Conservation (phyloP, 2,797 vertebrate species). For the Acrossocheilus fasciatus region DNA sequence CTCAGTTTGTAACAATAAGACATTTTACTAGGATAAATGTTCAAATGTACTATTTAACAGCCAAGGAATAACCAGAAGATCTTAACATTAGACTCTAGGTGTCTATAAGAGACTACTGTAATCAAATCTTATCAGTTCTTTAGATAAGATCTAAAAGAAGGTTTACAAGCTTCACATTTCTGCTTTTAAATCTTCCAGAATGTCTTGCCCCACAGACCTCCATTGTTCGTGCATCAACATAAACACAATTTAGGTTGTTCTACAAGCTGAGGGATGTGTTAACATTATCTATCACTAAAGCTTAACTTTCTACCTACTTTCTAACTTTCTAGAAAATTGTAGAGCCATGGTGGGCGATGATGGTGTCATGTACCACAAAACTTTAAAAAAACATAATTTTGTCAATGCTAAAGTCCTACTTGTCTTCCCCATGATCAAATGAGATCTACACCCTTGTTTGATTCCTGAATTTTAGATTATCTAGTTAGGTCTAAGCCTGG, state of each 20-base stretch:
- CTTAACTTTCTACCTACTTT: neutral
- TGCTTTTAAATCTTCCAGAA: neutral
- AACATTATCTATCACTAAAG: neutral
- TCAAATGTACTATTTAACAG: neutral
- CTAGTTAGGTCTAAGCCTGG: neutral
- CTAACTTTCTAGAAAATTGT: neutral
- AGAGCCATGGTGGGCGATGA: neutral
- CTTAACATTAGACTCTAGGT: neutral
- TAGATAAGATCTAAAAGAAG: too few species aligned
- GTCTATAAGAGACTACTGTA: neutral
- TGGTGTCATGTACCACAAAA: neutral
- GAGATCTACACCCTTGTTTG: neutral
- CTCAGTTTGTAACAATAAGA: neutral
- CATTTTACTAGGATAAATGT: neutral
- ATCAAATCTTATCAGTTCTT: neutral
- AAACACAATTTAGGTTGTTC: neutral
- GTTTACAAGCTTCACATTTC: neutral
- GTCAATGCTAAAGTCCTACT: neutral
- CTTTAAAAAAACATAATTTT: neutral
- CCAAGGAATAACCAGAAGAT: neutral
- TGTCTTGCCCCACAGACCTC: neutral
- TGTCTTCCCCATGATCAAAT: neutral
- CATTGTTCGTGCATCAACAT: neutral
- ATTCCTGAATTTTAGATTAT: neutral
- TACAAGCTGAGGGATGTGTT: neutral